Base-by-base conservation (phyloP, 2,797 vertebrate species). In the Glossophaga mutica region DNA sequence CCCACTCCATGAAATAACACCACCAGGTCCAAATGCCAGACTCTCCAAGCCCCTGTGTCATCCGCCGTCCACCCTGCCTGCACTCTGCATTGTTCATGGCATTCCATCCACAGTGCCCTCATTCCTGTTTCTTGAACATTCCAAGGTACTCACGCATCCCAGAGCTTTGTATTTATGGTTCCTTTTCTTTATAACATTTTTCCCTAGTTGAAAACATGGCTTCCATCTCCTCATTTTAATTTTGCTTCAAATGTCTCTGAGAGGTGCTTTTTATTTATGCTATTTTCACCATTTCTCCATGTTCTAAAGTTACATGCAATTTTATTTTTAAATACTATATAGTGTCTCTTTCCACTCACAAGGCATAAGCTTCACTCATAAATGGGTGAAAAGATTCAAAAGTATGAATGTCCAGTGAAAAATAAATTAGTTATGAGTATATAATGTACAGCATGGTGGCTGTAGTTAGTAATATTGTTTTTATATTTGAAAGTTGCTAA, bases 51-150 rank as follows among this genome's bases (percentile, higher is more conserved):
- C 1, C 2, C 10, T 16, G 0, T 4, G 14, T 46, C 15, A 68
- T 10, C 2, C 9, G 39, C 15, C 2, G 0, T 19, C n/a, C 21
- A 18, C 6, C 3, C 37, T 55, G 3, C 3, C 16, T 29, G 3
- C 9, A 1, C 2, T 29, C 29, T 22, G 4, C 5, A 24, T 22
- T n/a, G 21, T 26, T 32, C 8, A 16, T 2, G 57, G 32, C 1
- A 6, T 22, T 74, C 12, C 19, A 29, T 2, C 14, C 39, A 57
- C 34, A 32, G 1, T 10, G 9, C 3, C 14, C 21, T 48, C 14
- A 15, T 29, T 24, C 83, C 22, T 24, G 42, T 55, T 77, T 89
- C 55, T n/a, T 48, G 22, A 52, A 9, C 19, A 65, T 42, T 46
- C 37, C n/a, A 77, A 29, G 6, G 24, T 59, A 29, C 15, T 78